Percentiles rank a stretch among this genome's conserved stretches.
Conservation (phyloP, 2,797 vertebrate species). For the Nannoperca australis region DNA sequence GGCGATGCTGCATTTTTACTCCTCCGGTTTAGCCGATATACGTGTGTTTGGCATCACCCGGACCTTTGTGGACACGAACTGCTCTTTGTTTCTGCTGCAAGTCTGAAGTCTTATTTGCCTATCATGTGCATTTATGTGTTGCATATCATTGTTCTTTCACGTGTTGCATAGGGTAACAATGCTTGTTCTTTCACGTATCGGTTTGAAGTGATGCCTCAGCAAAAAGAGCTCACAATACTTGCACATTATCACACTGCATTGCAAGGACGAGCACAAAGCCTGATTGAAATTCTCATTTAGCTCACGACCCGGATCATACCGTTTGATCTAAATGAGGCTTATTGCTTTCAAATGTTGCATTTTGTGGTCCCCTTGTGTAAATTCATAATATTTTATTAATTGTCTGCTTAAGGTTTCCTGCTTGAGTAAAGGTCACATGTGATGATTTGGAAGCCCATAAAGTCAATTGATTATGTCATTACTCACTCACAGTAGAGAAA, state of each 20-base stretch:
- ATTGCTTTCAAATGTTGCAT: conserved; percentile 6
- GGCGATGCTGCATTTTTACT: conserved; percentile 69
- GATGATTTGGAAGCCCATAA: conserved; percentile 59
- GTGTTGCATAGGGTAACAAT: conserved; percentile 64
- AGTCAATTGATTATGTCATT: conserved; percentile 70
- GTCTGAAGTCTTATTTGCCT: conserved; percentile 45
- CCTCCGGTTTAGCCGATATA: conserved; percentile 35
- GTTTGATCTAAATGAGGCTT: conserved; percentile 18
- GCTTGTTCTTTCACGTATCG: neutral
- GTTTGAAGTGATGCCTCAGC: conserved; percentile 55
- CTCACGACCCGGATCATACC: conserved; percentile 42
- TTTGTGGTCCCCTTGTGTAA: conserved; percentile 6
- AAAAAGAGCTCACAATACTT: conserved; percentile 27
- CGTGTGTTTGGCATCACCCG: conserved; percentile 57
- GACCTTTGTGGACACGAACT: conserved; percentile 55
- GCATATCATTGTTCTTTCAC: conserved; percentile 58
- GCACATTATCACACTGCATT: conserved; percentile 53
- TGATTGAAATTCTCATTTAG: conserved; percentile 51
- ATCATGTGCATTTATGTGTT: conserved; percentile 39
- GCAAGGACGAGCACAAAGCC: conserved; percentile 55
- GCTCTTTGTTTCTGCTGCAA: conserved; percentile 80
- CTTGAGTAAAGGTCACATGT: conserved; percentile 63
- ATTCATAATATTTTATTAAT: conserved; percentile 28
- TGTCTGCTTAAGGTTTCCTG: conserved; percentile 38
- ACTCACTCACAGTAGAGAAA: conserved; percentile 39